Evolutionary conservation across 2,888 invertebrate genomes (phyloP).

Genomic region (Melieria crassipennis): DNA sequence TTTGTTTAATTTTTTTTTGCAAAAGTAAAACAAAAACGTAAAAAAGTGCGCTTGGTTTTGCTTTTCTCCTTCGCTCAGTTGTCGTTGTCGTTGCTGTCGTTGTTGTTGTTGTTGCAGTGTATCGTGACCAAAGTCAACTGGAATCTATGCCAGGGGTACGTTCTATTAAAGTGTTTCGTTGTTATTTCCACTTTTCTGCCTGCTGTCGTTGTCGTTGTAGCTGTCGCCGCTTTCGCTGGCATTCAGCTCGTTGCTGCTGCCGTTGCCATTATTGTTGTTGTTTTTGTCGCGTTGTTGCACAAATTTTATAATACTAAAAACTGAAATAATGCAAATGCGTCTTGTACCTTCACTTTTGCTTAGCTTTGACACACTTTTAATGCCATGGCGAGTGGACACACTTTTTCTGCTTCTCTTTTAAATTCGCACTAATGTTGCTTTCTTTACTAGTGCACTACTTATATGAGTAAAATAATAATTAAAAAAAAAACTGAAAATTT

Average conservation of each 20-base stretch:
- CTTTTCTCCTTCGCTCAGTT: background rate
- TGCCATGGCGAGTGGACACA: slow-evolving; percentile 11
- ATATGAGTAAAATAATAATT: too few relatives aligned
- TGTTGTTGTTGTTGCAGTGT: slow-evolving; percentile 23
- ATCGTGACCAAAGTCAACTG: slow-evolving; percentile 45
- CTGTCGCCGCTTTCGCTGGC: slow-evolving; percentile 1
- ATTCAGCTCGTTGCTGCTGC: background rate
- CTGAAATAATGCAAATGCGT: slow-evolving; percentile 25
- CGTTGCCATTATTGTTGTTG: background rate
- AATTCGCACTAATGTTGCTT: too few relatives aligned
- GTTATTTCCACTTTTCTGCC: slow-evolving; percentile 16
- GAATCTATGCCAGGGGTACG: slow-evolving; percentile 44
- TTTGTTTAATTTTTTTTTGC: slow-evolving; percentile 10
- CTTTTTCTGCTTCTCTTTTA: too few relatives aligned
- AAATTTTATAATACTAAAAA: slow-evolving; percentile 11
- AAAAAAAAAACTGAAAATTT: too few relatives aligned
- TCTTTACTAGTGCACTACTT: too few relatives aligned
- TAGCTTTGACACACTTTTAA: slow-evolving; percentile 27
- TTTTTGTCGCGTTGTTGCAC: slow-evolving; percentile 27
- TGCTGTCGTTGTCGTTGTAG: slow-evolving; percentile 28
- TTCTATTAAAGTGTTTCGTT: slow-evolving; percentile 35
- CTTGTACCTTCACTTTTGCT: background rate
- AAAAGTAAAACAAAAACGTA: too few relatives aligned
- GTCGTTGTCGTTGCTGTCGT: background rate
- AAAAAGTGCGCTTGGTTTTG: background rate